These are phyloP conservation scores for Pecten maximus DNA, from an alignment of 2,888 invertebrate species.

Conservation along the genomic window DNA sequence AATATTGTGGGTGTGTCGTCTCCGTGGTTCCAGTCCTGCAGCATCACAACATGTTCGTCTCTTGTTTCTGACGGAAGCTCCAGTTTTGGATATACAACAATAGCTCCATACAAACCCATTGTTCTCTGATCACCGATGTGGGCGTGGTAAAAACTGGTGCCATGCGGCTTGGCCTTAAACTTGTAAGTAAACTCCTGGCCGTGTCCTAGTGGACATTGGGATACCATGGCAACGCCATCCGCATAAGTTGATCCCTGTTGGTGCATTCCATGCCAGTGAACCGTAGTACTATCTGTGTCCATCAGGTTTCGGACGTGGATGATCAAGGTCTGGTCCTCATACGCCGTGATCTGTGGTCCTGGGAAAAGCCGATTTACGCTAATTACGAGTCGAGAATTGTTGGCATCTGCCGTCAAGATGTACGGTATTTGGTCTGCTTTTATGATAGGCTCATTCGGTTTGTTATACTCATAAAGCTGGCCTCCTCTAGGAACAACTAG, in stretches of 20 bases:
- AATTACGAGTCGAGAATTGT: slow-evolving; percentile 61
- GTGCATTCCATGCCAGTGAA: slow-evolving; percentile 71
- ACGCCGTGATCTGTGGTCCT: slow-evolving; percentile 68
- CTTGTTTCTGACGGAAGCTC: not conserved
- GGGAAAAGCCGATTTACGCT: slow-evolving; percentile 68
- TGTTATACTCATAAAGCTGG: slow-evolving; percentile 45
- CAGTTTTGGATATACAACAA: slow-evolving; percentile 56
- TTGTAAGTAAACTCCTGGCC: slow-evolving; percentile 64
- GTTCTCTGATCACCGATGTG: slow-evolving; percentile 66
- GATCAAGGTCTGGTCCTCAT: slow-evolving; percentile 60
- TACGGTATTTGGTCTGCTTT: slow-evolving; percentile 11
- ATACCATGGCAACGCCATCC: slow-evolving; percentile 69
- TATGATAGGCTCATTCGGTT: not conserved
- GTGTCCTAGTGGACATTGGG: slow-evolving; percentile 70
- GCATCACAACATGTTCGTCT: slow-evolving; percentile 26
- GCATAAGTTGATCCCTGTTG: slow-evolving; percentile 64
- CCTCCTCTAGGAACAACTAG: slow-evolving; percentile 52
- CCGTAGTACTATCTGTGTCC: slow-evolving; percentile 60
- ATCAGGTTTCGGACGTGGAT: slow-evolving; percentile 61
- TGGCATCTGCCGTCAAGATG: slow-evolving; percentile 67
- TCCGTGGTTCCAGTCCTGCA: slow-evolving; percentile 59
- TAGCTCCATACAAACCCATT: slow-evolving; percentile 64
- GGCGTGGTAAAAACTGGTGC: slow-evolving; percentile 68
- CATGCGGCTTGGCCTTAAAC: slow-evolving; percentile 62
- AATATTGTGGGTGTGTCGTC: slow-evolving; percentile 51